Conservation (phyloP, 2,888 invertebrate genomes). For the Spilarctia lutea region DNA sequence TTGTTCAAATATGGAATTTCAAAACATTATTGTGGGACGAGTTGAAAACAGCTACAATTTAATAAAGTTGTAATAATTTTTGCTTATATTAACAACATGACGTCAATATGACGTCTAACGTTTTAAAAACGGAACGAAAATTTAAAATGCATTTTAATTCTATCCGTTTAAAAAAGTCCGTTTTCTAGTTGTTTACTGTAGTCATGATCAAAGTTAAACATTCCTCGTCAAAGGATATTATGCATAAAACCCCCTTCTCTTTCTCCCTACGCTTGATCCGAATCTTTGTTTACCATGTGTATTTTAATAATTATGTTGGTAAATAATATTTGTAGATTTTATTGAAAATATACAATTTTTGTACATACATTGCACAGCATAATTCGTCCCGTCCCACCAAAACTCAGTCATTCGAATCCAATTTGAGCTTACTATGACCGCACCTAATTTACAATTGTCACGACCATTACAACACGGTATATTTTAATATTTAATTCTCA, state of each 20-base stretch:
- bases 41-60: too few relatives aligned
- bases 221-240: neutral
- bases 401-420: constrained; percentile 8
- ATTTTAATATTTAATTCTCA: constrained; percentile 7
- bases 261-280: neutral
- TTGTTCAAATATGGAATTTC: neutral
- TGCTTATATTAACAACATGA: too few relatives aligned
- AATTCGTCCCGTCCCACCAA: constrained; percentile 7
- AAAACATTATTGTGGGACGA: too few relatives aligned
- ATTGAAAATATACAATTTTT: neutral
- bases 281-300: neutral
- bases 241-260: too few relatives aligned
- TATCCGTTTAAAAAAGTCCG: too few relatives aligned
- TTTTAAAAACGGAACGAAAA: too few relatives aligned
- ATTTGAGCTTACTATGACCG: constrained; percentile 12
- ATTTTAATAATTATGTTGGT: neutral
- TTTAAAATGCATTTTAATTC: too few relatives aligned
- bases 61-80: too few relatives aligned
- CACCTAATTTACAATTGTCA: constrained; percentile 12
- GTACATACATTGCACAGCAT: neutral
- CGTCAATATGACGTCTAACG: too few relatives aligned
- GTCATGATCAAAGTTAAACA: too few relatives aligned
- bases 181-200: too few relatives aligned
- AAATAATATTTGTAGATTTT: neutral
- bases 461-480: neutral